Base-by-base conservation (phyloP, 2,888 invertebrate species). In the Hecatera dysodea region DNA sequence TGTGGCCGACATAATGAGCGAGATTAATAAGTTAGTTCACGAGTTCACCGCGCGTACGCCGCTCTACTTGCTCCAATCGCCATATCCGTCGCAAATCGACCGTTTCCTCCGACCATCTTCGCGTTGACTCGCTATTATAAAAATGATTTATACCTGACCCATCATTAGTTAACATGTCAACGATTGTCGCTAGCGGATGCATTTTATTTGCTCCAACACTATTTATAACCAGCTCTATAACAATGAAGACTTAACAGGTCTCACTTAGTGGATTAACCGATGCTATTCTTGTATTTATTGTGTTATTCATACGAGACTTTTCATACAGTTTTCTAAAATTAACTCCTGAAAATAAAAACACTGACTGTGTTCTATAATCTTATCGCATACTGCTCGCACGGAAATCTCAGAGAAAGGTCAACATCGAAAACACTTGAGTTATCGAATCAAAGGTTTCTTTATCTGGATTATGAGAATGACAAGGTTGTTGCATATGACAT, bases 81-180 rank as follows among this genome's bases (percentile, higher is more conserved):
- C 91, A 90, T 95, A 94, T 95, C 95, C 95, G 95, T 93, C 90
- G 94, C 94, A 95, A 96, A 96, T 95, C 92, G 93, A 78, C 94
- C 88, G 92, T 89, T 95, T 96, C 95, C 96, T 95, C 85, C 91
- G 90, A 82, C 86, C 90, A 89, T 93, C 93, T 93, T 93, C 89
- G 86, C 88, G 88, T 85, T 84, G 85, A 86, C 84, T 90, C 87
- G 90, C 93, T 90, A 93, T 94, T 94, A 93, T 92, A 84, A 90
- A 88, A 90, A 95, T 95, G 95, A 95, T 95, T 95, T 95, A 95
- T 95, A 95, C 95, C 95, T 95, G 95, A 89, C 90, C 89, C 88
- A 92, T 91, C 95, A 94, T 95, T 95, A 94, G 92, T 93, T 92
- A 90, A 89, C 89, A 88, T 94, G 94, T 93, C 94, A 93, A 87